Conservation (phyloP, 2,797 vertebrate species). For the Zalophus californianus region DNA sequence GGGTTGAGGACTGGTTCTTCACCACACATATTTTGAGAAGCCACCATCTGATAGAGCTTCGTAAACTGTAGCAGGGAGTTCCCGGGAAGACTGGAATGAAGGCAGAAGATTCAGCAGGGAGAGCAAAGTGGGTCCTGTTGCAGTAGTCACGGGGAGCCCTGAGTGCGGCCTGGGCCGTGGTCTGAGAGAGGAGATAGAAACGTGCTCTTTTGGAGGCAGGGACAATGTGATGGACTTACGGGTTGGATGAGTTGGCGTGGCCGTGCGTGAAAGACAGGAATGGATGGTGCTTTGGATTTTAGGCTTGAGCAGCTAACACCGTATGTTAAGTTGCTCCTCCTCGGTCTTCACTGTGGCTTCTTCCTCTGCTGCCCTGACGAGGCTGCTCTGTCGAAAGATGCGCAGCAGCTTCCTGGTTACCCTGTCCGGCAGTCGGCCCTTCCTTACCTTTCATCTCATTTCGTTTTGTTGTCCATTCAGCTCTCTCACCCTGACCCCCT, state of each 20-base stretch:
- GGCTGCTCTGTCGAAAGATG: not conserved
- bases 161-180: not conserved
- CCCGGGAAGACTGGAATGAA: not conserved
- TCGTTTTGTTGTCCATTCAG: not conserved
- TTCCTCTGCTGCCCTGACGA: not conserved
- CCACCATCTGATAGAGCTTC: not conserved
- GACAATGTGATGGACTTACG: not conserved
- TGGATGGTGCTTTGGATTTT: not conserved
- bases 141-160: not conserved
- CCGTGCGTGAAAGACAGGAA: not conserved
- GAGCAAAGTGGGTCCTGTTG: not conserved
- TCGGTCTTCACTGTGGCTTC: accelerated
- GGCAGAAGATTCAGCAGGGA: no score
- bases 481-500: not conserved
- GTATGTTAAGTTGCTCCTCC: no score
- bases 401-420: not conserved
- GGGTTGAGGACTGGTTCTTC: not conserved
- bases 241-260: not conserved
- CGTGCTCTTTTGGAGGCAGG: not conserved
- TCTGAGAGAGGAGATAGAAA: not conserved
- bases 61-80: not conserved
- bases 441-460: not conserved
- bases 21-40: not conserved
- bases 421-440: not conserved
- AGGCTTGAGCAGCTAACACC: not conserved